phyloP scores from a whole-genome alignment of 2,113 vertebrate genomes.

The Marcusenius ussheri region DNA sequence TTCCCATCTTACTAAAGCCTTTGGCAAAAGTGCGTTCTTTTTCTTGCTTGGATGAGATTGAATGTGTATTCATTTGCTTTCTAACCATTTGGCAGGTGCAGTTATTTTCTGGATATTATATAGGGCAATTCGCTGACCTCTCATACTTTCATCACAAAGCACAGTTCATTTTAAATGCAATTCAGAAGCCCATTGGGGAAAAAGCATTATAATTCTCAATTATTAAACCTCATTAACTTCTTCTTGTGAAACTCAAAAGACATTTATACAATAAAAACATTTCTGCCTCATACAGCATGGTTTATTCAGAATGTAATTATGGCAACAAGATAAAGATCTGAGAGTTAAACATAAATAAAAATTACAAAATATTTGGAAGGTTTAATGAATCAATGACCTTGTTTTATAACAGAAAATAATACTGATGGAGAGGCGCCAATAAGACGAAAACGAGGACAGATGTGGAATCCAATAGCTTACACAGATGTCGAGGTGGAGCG shows the following conservation, averaged over 20 bases:
- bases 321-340: not conserved
- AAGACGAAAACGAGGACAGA: not conserved
- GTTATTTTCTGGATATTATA: not conserved
- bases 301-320: not conserved
- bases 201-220: slow-evolving; percentile 1
- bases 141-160: not conserved
- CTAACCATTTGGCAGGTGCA: not conserved
- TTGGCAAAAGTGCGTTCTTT: not conserved
- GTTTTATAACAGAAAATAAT: not conserved
- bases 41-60: not conserved
- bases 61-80: not conserved
- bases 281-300: not conserved
- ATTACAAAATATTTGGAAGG: not conserved
- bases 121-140: not conserved
- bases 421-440: not conserved
- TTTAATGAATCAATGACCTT: not conserved
- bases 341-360: not conserved
- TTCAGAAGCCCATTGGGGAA: not conserved
- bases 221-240: slow-evolving; percentile 3
- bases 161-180: not conserved
- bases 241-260: not conserved
- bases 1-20: not conserved
- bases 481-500: not conserved
- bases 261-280: not conserved
- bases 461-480: not conserved